These are phyloP conservation scores for Eublepharis macularius DNA, from an alignment of 2,113 vertebrate genomes.

Conservation along the genomic window DNA sequence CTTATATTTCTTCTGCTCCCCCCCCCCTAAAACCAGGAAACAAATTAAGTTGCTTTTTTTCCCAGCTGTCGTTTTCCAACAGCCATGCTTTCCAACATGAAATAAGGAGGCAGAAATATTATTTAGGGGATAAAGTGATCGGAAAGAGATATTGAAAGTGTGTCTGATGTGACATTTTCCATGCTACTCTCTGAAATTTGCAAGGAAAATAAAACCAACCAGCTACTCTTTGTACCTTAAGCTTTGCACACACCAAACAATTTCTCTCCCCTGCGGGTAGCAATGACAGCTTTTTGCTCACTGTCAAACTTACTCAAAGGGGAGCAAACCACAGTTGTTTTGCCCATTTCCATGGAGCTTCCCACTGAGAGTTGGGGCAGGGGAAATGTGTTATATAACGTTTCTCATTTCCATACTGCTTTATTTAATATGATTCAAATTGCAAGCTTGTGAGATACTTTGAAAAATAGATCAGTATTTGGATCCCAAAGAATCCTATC, in stretches of 20 bases:
- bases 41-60: background rate
- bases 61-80: background rate
- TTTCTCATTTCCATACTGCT: background rate
- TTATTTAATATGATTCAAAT: background rate
- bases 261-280: background rate
- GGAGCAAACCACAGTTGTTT: background rate
- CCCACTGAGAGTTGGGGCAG: background rate
- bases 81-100: background rate
- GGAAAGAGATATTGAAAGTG: slow-evolving; percentile 5
- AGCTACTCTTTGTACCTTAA: background rate
- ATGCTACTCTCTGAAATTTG: background rate
- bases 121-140: background rate
- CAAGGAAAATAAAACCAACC: background rate
- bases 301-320: background rate
- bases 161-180: slow-evolving; percentile 16
- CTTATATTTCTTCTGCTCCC: background rate
- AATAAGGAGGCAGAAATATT: background rate
- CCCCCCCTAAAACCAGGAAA: background rate
- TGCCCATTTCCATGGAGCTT: background rate
- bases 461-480: background rate
- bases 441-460: background rate
- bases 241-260: background rate
- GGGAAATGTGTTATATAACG: background rate
- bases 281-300: background rate
- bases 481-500: background rate